Evolutionary conservation across 2,888 invertebrate species (phyloP).

Genomic region (Drymonia ruficornis): DNA sequence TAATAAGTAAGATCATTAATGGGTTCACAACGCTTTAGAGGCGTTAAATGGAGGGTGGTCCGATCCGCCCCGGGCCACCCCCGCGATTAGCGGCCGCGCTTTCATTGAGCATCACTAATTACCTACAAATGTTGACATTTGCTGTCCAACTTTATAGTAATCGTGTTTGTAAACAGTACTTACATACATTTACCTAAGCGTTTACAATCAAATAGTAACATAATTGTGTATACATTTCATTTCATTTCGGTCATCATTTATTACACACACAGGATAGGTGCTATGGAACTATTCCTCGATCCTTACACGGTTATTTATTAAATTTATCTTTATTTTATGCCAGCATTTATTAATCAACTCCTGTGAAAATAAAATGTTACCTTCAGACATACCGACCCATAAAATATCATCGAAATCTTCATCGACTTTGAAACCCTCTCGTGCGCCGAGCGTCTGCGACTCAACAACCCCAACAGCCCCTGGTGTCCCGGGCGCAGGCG

Average conservation of each 20-base stretch:
- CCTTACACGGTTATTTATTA: too few species aligned
- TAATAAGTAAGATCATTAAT: neutral
- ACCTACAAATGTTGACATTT: constrained; percentile 28
- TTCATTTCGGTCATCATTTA: too few species aligned
- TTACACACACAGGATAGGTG: too few species aligned
- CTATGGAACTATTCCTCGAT: too few species aligned
- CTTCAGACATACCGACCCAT: neutral
- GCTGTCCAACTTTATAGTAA: neutral
- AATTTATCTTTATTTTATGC: too few species aligned
- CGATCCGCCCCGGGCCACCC: constrained; percentile 37
- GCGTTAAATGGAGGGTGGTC: constrained; percentile 38
- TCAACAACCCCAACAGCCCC: constrained; percentile 8
- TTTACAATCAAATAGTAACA: too few species aligned
- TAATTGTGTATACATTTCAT: too few species aligned
- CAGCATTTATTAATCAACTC: too few species aligned
- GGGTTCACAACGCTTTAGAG: constrained; percentile 12
- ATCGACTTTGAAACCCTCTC: neutral
- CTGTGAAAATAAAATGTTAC: neutral
- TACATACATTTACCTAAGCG: too few species aligned
- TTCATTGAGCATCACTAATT: constrained; percentile 59
- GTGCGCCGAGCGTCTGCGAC: constrained; percentile 8
- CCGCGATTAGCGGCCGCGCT: constrained; percentile 37
- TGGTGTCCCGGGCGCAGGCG: constrained; percentile 45
- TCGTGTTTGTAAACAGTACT: neutral
- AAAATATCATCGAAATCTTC: neutral